Conservation (phyloP, 2,113 vertebrate genomes). For the Callocephalon fimbriatum region DNA sequence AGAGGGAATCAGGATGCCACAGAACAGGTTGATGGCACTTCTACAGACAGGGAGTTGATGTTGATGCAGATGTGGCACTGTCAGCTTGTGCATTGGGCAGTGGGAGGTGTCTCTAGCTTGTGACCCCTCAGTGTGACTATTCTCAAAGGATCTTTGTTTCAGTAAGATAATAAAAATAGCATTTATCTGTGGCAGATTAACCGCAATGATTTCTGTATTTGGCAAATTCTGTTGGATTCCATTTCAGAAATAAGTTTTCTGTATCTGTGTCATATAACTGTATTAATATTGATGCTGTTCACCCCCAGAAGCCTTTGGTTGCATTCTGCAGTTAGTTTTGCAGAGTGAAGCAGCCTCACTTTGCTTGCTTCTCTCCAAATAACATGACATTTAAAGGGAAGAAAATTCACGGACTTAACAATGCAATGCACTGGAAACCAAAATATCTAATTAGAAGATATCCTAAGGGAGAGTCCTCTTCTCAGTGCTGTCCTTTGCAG, state of each 20-base stretch:
- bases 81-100: background rate
- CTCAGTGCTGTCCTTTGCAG: background rate
- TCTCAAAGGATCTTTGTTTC: background rate
- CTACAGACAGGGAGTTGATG: background rate
- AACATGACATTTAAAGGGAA: background rate
- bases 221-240: background rate
- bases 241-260: background rate
- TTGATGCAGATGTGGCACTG: fast-evolving
- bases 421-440: background rate
- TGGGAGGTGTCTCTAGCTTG: background rate
- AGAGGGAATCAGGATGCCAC: background rate
- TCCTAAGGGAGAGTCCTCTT: background rate
- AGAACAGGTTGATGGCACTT: background rate
- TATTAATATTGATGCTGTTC: background rate
- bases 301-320: background rate
- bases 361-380: background rate
- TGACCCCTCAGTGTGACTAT: fast-evolving
- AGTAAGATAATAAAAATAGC: background rate
- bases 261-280: background rate
- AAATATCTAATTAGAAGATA: background rate
- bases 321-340: background rate
- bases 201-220: background rate
- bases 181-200: background rate
- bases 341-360: background rate
- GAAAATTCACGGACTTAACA: background rate